Percentiles rank a stretch among this genome's conserved stretches.
phyloP scores from a whole-genome alignment of 30 jellyfish, hydroid and myxozoan species.

The Hydractinia echinata region DNA sequence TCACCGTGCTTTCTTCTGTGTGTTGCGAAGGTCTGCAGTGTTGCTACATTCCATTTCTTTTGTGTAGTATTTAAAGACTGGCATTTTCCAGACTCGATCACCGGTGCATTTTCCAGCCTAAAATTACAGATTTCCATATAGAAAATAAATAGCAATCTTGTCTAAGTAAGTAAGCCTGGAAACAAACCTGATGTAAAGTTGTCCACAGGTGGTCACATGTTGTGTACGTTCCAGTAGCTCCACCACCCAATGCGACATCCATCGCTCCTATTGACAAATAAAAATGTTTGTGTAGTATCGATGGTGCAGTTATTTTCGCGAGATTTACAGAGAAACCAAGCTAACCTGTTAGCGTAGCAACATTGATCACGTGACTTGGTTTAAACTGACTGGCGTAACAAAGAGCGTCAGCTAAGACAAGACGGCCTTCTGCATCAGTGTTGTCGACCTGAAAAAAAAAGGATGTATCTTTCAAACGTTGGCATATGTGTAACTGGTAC shows the following conservation, averaged over 20 bases:
- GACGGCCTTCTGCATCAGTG: conserved; percentile 99
- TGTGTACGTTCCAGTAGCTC: conserved; percentile 80
- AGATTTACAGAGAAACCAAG: not conserved
- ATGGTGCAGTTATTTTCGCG: not conserved
- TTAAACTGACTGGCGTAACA: conserved; percentile 68
- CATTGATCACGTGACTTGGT: conserved; percentile 73
- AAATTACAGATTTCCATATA: not conserved
- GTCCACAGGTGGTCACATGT: conserved; percentile 59
- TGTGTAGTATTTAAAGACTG: conserved; percentile 52
- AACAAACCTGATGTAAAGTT: conserved; percentile 48
- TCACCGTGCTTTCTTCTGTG: conserved; percentile 85
- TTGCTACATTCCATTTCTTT: conserved; percentile 80
- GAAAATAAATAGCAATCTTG: not conserved
- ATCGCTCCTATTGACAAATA: conserved; percentile 71
- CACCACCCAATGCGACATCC: conserved; percentile 91
- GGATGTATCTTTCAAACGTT: too few species aligned
- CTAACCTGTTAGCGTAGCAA: conserved; percentile 95
- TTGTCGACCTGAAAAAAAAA: conserved; percentile 69
- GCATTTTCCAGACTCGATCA: conserved; percentile 98
- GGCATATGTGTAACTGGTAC: too few species aligned
- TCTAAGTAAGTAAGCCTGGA: not conserved
- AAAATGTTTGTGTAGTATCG: not conserved
- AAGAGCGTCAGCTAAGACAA: conserved; percentile 87
- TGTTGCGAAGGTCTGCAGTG: conserved; percentile 87
- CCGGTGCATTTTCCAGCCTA: conserved; percentile 83